Percentiles rank a stretch among this genome's conserved stretches.
Evolutionary conservation across 2,797 vertebrate genomes (phyloP).

Genomic region (Notolepis coatsorum): DNA sequence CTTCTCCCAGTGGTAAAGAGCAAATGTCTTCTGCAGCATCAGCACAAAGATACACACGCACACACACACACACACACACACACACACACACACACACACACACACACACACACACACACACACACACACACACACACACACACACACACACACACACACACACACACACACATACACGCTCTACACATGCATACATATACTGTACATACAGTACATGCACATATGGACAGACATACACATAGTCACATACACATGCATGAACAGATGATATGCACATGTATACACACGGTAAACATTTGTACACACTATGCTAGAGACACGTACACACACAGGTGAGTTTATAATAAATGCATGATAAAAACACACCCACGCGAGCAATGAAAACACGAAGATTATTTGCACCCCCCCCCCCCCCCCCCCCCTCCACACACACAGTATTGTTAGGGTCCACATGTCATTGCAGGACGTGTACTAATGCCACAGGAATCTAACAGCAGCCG

Average conservation of each 20-base stretch:
- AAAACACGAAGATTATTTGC: too few species aligned
- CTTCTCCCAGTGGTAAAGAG: constrained; percentile 39
- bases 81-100: neutral
- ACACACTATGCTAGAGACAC: too few species aligned
- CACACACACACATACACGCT: neutral
- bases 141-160: neutral
- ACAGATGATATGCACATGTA: too few species aligned
- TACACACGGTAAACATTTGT: too few species aligned
- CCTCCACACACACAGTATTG: too few species aligned
- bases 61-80: constrained; percentile 14
- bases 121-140: neutral
- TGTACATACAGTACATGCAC: neutral
- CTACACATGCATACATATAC: too few species aligned
- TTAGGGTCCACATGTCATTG: neutral
- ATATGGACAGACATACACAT: too few species aligned
- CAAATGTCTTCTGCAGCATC: constrained; percentile 48
- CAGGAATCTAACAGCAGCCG: constrained; percentile 26
- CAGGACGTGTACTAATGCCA: constrained; percentile 18
- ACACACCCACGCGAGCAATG: too few species aligned
- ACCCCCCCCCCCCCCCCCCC: too few species aligned
- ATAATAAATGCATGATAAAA: too few species aligned
- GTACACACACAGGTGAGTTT: too few species aligned
- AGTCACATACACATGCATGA: too few species aligned
- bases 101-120: constrained; percentile 3
- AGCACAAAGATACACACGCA: constrained; percentile 31